phyloP scores from a whole-genome alignment of 2,113 vertebrate genomes.

The Mus musculus region DNA sequence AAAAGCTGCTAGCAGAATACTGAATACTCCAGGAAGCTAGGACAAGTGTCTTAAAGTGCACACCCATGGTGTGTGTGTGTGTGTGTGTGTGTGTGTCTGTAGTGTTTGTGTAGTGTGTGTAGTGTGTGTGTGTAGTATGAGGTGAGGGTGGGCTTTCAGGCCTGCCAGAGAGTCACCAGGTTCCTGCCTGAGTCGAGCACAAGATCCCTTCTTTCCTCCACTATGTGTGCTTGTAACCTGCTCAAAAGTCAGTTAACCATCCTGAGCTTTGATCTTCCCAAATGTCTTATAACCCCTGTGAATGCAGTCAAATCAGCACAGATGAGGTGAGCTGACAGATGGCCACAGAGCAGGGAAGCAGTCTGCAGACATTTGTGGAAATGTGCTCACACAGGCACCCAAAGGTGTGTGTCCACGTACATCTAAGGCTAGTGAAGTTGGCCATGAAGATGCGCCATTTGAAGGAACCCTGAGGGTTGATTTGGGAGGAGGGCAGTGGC shows the following conservation, averaged over 20 bases:
- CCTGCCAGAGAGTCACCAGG: background rate
- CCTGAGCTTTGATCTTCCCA: background rate
- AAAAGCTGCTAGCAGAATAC: no score
- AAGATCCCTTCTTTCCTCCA: background rate
- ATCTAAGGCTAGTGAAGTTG: background rate
- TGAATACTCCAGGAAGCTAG: no score
- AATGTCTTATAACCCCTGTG: background rate
- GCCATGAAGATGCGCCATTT: background rate
- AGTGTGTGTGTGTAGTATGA: background rate
- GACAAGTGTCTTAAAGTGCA: no score
- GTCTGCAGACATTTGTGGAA: no score
- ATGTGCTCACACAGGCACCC: background rate
- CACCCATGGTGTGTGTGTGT: no score
- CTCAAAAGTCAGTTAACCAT: background rate
- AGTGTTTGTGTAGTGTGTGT: no score
- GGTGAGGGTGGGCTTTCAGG: background rate
- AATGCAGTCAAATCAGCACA: background rate
- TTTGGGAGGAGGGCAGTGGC: background rate
- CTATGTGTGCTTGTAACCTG: background rate
- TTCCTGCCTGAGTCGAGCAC: background rate
- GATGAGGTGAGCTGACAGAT: background rate
- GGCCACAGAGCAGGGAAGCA: background rate
- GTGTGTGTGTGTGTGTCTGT: no score
- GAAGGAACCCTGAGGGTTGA: background rate
- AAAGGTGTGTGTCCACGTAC: background rate